Evolutionary conservation across 2,113 vertebrate genomes (phyloP), one percentile per base, ranked within the genome.

Genomic region (Connochaetes taurinus): DNA sequence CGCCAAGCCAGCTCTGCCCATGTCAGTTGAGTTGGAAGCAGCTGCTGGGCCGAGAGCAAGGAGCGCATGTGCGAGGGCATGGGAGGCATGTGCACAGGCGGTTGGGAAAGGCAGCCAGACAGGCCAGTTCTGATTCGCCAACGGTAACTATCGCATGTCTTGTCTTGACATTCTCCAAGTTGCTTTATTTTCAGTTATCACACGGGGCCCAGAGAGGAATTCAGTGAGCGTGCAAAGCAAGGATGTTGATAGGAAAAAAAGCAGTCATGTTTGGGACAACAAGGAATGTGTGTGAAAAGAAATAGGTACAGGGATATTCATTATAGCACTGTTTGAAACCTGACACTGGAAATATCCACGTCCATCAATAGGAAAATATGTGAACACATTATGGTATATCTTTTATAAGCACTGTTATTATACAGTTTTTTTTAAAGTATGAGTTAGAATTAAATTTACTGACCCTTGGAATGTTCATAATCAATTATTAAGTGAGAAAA

Each of bases 361-460:
- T 82, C 36, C 64, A 71, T 91, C 52, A 88, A 7, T 88, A 89
- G 78, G 57, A 82, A 96, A 97, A 95, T 84, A 80, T 7, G 13
- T 84, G 81, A 90, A 92, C 27, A 76, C 15, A 10, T 80, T 96
- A 55, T 89, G 27, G 11, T 71, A 29, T 88, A 87, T 82, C 15
- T 36, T 80, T 91, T 91, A 91, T n/a, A 55, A 43, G 62, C 19
- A 88, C 19, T 55, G 2, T 71, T 84, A 43, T 64, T 87, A 40
- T n/a, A 50, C 9, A 90, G 25, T 47, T 93, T 97, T 97, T 50
- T 88, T 31, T 9, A 95, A 93, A 71, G 10, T 85, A 78, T 90
- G 82, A 91, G 8, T 97, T 97, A 85, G 74, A 81, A 86, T 90
- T 92, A 92, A 95, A 60, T 82, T 94, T 94, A 80, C 62, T 88